Evolutionary conservation across 2,797 vertebrate species (phyloP).

Genomic region (Adrianichthys oophorus): DNA sequence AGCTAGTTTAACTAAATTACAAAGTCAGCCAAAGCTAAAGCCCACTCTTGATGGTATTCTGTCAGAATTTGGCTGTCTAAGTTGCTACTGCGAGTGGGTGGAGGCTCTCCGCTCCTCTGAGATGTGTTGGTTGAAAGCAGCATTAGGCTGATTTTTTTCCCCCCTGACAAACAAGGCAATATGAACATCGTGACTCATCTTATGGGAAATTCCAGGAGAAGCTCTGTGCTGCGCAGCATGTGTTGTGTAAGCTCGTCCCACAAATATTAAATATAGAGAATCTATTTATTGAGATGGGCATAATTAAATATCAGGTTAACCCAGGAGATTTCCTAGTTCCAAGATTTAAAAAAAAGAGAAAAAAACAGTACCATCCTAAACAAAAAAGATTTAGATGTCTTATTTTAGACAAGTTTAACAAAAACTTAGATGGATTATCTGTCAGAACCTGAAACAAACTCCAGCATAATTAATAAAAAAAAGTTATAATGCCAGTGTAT

Average conservation of each 20-base stretch:
- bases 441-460: too few relatives aligned
- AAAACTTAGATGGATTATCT: too few relatives aligned
- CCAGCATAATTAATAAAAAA: too few relatives aligned
- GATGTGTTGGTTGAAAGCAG: constrained; percentile 34
- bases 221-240: constrained; percentile 11
- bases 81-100: constrained; percentile 34
- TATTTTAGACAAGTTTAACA: too few relatives aligned
- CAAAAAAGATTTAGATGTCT: too few relatives aligned
- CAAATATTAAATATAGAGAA: constrained; percentile 18
- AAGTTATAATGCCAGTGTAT: too few relatives aligned
- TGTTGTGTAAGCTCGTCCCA: constrained; percentile 20
- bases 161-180: constrained; percentile 22
- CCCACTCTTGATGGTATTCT: constrained; percentile 33
- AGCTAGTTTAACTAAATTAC: constrained; percentile 19
- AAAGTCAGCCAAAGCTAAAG: constrained; percentile 24
- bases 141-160: constrained; percentile 25
- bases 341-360: too few relatives aligned
- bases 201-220: constrained; percentile 35
- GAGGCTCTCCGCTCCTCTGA: constrained; percentile 33
- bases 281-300: neutral
- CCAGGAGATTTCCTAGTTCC: neutral
- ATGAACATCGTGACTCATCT: constrained; percentile 45
- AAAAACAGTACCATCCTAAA: too few relatives aligned
- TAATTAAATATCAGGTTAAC: constrained; percentile 3
- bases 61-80: constrained; percentile 23